Conservation (phyloP, 2,888 invertebrate genomes). For the Perizoma affinitatum region DNA sequence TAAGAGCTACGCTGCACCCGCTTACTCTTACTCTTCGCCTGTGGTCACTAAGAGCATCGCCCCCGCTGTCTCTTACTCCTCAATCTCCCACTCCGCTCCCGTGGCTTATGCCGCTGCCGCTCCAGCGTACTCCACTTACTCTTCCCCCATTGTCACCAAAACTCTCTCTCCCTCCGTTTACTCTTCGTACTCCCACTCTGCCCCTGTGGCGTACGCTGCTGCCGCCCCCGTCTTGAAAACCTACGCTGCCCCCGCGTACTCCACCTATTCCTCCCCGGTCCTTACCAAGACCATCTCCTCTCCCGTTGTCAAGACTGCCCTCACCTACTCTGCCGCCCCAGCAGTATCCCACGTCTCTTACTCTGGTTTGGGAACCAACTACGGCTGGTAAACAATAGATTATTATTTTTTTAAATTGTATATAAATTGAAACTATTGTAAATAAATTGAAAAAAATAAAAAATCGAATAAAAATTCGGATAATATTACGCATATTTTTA, state of each 20-base stretch:
- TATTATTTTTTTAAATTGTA: conserved; percentile 38
- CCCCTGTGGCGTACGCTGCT: conserved; percentile 84
- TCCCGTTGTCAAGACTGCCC: conserved; percentile 59
- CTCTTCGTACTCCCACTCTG: conserved; percentile 72
- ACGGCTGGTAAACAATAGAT: conserved; percentile 64
- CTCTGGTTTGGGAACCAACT: conserved; percentile 82
- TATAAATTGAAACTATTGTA: conserved; percentile 35
- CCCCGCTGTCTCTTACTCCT: conserved; percentile 60
- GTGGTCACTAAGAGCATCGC: conserved; percentile 56
- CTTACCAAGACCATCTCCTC: conserved; percentile 54
- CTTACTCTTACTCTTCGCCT: conserved; percentile 62
- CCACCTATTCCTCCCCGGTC: conserved; percentile 69
- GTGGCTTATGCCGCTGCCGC: conserved; percentile 54
- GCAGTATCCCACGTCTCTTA: conserved; percentile 87
- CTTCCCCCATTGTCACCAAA: conserved; percentile 70
- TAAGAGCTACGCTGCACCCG: conserved; percentile 55
- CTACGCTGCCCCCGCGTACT: conserved; percentile 54
- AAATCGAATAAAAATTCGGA: conserved; percentile 40
- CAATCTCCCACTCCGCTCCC: conserved; percentile 60
- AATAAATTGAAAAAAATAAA: conserved; percentile 32
- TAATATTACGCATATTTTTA: conserved; percentile 18
- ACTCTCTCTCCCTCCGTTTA: conserved; percentile 59
- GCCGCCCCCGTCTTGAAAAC: conserved; percentile 64
- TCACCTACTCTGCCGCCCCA: conserved; percentile 83
- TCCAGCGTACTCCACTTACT: conserved; percentile 54